These are phyloP conservation scores for Phymorhynchus buccinoides DNA, from an alignment of 1,140 invertebrate species.

Conservation along the genomic window DNA sequence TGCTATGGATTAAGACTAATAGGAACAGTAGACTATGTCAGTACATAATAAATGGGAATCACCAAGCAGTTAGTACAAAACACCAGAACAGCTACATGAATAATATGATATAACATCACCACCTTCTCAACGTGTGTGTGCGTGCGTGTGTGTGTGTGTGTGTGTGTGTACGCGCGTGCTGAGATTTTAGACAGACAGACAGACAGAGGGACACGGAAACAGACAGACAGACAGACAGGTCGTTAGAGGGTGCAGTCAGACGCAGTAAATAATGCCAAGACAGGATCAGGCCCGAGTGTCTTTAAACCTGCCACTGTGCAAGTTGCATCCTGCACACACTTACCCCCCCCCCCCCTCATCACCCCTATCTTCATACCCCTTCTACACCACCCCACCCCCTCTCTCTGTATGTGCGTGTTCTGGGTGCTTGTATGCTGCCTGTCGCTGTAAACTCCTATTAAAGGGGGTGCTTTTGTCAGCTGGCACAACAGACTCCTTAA, in stretches of 20 bases:
- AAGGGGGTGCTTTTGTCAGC: slow-evolving; percentile 29
- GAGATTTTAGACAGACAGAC: background rate
- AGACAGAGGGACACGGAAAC: background rate
- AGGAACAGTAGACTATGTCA: too few species aligned
- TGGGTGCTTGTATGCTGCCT: background rate
- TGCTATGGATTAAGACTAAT: too few species aligned
- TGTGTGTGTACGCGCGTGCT: too few species aligned
- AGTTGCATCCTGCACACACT: slow-evolving; percentile 21
- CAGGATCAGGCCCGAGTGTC: background rate
- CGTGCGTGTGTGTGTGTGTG: too few species aligned
- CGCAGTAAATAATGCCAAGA: background rate
- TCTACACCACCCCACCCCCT: background rate
- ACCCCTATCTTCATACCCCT: background rate
- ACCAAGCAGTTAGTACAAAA: too few species aligned
- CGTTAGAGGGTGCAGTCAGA: background rate
- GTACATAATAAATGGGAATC: too few species aligned
- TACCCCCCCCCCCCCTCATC: background rate
- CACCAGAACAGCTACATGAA: too few species aligned
- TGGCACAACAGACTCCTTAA: slow-evolving; percentile 31
- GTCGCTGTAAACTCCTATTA: slow-evolving; percentile 10
- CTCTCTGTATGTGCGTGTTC: background rate
- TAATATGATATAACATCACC: too few species aligned
- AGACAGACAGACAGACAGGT: background rate
- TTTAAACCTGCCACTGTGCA: background rate
- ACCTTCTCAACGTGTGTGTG: too few species aligned